Evolutionary conservation across 1,140 invertebrate species (phyloP), one percentile per base, ranked within the genome.

Genomic region (Cepaea nemoralis): DNA sequence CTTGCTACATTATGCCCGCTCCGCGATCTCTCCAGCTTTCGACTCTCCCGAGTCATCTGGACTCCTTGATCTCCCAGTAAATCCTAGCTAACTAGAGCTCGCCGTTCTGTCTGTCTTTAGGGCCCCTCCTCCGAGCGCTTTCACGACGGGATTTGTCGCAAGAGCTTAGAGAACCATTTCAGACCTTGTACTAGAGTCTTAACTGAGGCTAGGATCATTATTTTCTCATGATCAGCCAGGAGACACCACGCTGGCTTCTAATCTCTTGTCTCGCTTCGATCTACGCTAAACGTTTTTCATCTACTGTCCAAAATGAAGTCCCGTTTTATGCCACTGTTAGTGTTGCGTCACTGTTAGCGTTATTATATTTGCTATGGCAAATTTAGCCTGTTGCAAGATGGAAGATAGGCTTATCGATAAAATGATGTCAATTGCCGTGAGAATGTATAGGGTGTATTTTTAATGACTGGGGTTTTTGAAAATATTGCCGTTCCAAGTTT

Each of bases 131-230:
- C 27, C 27, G 59, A 63, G n/a, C 59, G 59, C 59, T 63, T 63
- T 31, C 59, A 31, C 59, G 59, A 31, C 59, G 59, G 59, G 59
- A 63, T 63, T 63, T 63, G 59, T 63, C 59, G 59, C 59, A 63
- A 31, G 59, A 63, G 59, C 59, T 63, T 63, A 63, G 59, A 63
- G 59, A 31, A 63, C 59, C 59, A 63, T 63, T 63, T 63, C 59
- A 63, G 59, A 63, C 59, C 27, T 31, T 27, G 59, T 63, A 63
- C 59, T 31, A 31, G n/a, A 6, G 59, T 63, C 59, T 63, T 63
- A 63, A 63, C 59, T 63, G 59, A 31, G 59, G n/a, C 59, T 63
- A 63, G 10, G 8, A 63, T 63, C 59, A 63, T 63, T 63, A 63
- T 31, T 63, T 63, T 31, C 59, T 63, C 59, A 31, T 63, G 59